Evolutionary conservation across 2,113 vertebrate species (phyloP).

Genomic region (Pollachius pollachius): DNA sequence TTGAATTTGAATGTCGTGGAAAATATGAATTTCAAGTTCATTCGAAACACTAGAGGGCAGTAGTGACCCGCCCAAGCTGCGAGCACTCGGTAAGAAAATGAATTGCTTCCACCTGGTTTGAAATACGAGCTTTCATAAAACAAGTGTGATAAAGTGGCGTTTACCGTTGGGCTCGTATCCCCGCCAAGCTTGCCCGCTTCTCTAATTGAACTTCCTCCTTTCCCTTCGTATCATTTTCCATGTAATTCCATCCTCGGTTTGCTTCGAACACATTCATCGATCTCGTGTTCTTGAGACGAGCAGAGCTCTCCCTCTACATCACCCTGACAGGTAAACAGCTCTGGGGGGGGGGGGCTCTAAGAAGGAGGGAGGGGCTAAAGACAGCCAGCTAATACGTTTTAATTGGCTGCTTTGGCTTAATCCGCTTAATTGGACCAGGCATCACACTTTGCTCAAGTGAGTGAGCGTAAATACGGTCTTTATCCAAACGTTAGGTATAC

Average conservation of each 20-base stretch:
- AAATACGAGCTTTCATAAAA: conserved; percentile 29
- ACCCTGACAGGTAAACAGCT: no score
- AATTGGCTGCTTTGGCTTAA: no score
- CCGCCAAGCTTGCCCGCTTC: neutral
- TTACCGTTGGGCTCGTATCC: conserved; percentile 13
- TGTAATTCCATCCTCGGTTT: conserved; percentile 33
- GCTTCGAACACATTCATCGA: conserved; percentile 5
- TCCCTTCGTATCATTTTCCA: conserved; percentile 10
- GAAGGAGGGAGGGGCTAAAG: no score
- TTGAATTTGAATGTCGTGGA: neutral
- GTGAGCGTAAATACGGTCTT: no score
- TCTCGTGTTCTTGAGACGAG: neutral
- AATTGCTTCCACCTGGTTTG: conserved; percentile 4
- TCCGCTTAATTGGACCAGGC: no score
- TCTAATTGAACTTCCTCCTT: conserved; percentile 7
- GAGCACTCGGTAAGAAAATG: conserved; percentile 1
- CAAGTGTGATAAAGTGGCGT: conserved; percentile 19
- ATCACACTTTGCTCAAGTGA: no score
- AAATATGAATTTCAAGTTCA: neutral
- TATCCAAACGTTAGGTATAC: no score
- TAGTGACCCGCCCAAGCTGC: conserved; percentile 34
- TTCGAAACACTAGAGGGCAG: conserved; percentile 45
- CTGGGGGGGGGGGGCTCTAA: no score
- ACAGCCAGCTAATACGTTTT: no score
- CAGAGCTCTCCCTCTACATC: no score